A percentile compares a stretch with the other conserved stretches of the same genome.
Evolutionary conservation across 2,797 vertebrate species (phyloP).

Genomic region (Phyllotis vaccarum): DNA sequence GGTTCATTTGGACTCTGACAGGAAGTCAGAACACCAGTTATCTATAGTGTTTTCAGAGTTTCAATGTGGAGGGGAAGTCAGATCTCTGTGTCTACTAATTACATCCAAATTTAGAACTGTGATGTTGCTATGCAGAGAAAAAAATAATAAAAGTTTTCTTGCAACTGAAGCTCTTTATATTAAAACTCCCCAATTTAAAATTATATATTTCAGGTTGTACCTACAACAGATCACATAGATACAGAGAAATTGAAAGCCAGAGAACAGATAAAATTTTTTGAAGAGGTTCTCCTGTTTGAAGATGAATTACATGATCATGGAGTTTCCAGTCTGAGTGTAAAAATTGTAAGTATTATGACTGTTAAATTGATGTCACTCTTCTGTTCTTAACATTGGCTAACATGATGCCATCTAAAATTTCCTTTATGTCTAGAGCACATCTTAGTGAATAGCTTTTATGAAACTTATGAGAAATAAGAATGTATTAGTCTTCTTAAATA

Average conservation of each 20-base stretch:
- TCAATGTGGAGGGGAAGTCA: background rate
- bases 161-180: background rate
- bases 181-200: background rate
- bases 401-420: background rate
- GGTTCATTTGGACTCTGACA: background rate
- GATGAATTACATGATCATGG: conserved; percentile 99
- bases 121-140: background rate
- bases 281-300: conserved; percentile 97
- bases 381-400: background rate
- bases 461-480: background rate
- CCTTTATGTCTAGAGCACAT: background rate
- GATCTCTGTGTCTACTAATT: background rate
- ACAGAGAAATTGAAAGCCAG: conserved; percentile 96
- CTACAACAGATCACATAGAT: conserved; percentile 95
- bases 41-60: background rate
- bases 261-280: conserved; percentile 98
- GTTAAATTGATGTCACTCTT: background rate
- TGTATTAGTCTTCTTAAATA: background rate
- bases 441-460: background rate
- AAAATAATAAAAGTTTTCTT: background rate
- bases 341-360: conserved; percentile 93
- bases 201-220: conserved; percentile 88
- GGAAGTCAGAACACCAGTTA: background rate
- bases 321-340: conserved; percentile 96
- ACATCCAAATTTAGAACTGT: background rate